A percentile compares a stretch with the other conserved stretches of the same genome.
phyloP scores from a whole-genome alignment of 2,113 vertebrate species.

The Notechis scutatus region DNA sequence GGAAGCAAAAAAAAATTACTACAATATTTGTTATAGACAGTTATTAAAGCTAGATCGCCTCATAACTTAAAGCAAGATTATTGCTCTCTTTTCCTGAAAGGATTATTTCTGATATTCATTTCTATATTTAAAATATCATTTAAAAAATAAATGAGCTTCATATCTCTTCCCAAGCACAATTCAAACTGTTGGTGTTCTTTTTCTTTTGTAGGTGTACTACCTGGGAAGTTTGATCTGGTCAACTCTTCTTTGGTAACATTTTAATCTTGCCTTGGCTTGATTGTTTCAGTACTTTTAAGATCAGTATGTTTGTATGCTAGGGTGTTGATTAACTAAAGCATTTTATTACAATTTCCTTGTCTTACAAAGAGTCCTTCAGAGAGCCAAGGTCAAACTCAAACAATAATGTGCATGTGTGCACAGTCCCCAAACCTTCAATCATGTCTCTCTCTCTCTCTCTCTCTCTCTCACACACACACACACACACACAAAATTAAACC shows the following conservation, averaged over 20 bases:
- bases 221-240: not conserved
- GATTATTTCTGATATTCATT: not conserved
- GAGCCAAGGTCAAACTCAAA: not conserved
- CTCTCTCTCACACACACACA: not conserved
- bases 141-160: not conserved
- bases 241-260: not conserved
- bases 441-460: not conserved
- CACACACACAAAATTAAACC: not conserved
- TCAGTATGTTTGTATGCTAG: not conserved
- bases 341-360: not conserved
- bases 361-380: not conserved
- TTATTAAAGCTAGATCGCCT: not conserved
- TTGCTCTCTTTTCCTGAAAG: not conserved
- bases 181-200: not conserved
- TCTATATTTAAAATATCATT: not conserved
- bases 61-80: not conserved
- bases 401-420: not conserved
- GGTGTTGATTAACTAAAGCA: not conserved
- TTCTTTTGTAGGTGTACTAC: not conserved
- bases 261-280: not conserved
- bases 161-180: not conserved
- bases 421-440: not conserved
- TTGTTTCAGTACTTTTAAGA: not conserved
- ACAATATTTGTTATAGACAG: not conserved
- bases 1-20: not conserved